Evolutionary conservation across 2,113 vertebrate genomes (phyloP), one percentile per base, ranked within the genome.

Genomic region (Nerophis ophidion): DNA sequence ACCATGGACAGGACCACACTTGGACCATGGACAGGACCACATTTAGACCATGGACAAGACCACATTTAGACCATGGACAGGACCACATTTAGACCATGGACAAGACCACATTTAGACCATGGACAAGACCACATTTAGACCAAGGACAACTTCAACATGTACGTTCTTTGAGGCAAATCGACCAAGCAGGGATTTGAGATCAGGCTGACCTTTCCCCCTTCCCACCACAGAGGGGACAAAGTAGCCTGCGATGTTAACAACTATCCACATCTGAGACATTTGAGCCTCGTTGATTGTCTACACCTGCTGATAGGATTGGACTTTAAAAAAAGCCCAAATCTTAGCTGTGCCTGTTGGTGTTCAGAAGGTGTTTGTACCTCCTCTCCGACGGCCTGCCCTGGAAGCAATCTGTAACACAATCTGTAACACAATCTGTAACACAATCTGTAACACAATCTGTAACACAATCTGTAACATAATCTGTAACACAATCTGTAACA

Each of bases 341-440:
- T 71, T 66, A 61, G 60, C 66, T 58, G 67, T 76, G 66, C 67
- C 75, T 80, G 76, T 65, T 63, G 62, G 46, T 65, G 59, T 70
- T 75, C 70, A 62, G 54, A 65, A 49, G 36, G 53, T 59, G 70
- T 82, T 60, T 78, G 63, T 81, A 77, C 65, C 48, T 57, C 63
- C 67, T 63, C 49, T 36, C 57, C 59, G 75, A 60, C 47, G 34
- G 51, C 67, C 71, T 88, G 88, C 88, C 90, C 91, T 92, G 89
- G 90, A 93, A 93, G 73, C 79, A 90, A 89, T 91, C 86, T 89
- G 57, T 84, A n/a, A n/a, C n/a, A n/a, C n/a, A n/a, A n/a, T n/a
- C n/a, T n/a, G n/a, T n/a, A 86, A 89, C 81, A 86, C 66, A 85
- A 83, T 84, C n/a, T n/a, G n/a, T n/a, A n/a, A n/a, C n/a, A n/a